Evolutionary conservation across 2,113 vertebrate species (phyloP).

Genomic region (Zosterops japonicus): DNA sequence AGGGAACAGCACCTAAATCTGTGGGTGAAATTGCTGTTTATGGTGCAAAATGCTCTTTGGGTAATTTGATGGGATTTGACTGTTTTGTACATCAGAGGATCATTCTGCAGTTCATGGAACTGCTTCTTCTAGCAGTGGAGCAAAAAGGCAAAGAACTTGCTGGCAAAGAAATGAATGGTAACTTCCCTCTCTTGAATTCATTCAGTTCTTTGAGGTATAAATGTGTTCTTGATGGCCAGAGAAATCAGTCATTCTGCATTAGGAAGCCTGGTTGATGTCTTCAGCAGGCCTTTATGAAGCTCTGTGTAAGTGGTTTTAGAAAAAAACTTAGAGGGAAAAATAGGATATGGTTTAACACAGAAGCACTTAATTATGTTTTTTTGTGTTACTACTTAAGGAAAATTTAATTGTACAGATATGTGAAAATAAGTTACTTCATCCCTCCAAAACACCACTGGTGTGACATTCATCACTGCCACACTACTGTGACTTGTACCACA

Average conservation of each 20-base stretch:
- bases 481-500: not conserved
- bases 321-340: not conserved
- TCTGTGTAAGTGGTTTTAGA: not conserved
- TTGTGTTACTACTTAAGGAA: not conserved
- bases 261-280: not conserved
- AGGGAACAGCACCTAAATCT: not conserved
- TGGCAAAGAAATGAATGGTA: not conserved
- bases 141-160: not conserved
- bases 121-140: not conserved
- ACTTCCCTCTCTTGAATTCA: not conserved
- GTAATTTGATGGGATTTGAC: not conserved
- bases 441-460: not conserved
- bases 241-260: constrained; percentile 13
- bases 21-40: not conserved
- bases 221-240: not conserved
- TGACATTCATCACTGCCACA: not conserved
- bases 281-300: not conserved
- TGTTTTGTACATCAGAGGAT: not conserved
- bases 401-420: not conserved
- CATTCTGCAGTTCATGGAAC: not conserved
- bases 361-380: not conserved
- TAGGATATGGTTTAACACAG: not conserved
- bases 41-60: not conserved
- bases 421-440: not conserved
- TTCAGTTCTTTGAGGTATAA: not conserved